Evolutionary conservation across 2,113 vertebrate genomes (phyloP), one percentile per base, ranked within the genome.

Genomic region (Salvator merianae): DNA sequence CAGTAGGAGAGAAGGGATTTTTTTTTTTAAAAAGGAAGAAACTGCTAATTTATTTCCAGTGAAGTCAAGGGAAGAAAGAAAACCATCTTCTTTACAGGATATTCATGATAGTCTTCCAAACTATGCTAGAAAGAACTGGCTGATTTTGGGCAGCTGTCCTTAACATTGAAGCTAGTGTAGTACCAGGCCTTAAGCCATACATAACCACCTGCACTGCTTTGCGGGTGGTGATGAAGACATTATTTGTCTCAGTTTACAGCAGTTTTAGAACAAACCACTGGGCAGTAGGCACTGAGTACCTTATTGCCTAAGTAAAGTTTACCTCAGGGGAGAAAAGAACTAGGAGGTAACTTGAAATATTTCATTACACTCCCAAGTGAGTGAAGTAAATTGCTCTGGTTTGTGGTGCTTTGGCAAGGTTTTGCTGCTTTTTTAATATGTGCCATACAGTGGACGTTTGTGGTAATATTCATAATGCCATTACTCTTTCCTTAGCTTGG

Each of bases 21-120:
- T 32, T 55, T 55, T n/a, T n/a, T n/a, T 40, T 2, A 38, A 63
- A 38, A 40, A 20, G 14, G 9, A 62, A 22, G 53, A 36, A 16
- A 66, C 65, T 28, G 30, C 34, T 79, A 65, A 79, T n/a, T 79
- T 85, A 79, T 79, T 85, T 47, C 55, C 55, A 50, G 5, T 79
- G 63, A 36, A n/a, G 62, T 63, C 40, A 73, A n/a, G 38, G 47
- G 68, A 79, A 79, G n/a, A 76, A 70, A 79, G 40, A 53, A 83
- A 38, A n/a, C 16, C 32, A 76, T 18, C 13, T 84, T 5, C 26
- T 66, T 62, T 79, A 59, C 38, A 65, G 77, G 69, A 26, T 50
- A 47, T 65, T 26, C 22, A 47, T n/a, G 73, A 69, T 38, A 38
- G 59, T 69, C 83, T 83, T 73, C 30, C 38, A 63, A 66, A 22